A percentile compares a stretch with the other conserved stretches of the same genome.
phyloP scores from a whole-genome alignment of 1,140 invertebrate genomes.

The Drosophila rufa region DNA sequence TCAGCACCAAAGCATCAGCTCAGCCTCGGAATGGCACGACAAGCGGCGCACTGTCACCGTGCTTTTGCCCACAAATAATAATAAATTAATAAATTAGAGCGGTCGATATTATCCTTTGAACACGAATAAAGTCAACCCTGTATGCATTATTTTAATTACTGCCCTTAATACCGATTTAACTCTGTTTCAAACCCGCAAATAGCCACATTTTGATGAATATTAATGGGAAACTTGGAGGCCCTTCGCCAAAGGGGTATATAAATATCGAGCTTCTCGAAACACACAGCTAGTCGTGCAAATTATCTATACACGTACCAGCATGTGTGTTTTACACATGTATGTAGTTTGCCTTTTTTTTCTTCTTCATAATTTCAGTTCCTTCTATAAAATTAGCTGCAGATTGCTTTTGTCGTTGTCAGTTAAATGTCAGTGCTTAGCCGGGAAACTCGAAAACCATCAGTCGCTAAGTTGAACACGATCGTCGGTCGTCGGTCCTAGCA shows the following conservation, averaged over 20 bases:
- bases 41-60: neutral
- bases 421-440: constrained; percentile 56
- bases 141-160: neutral
- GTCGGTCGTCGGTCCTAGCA: neutral
- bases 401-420: constrained; percentile 67
- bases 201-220: too few relatives aligned
- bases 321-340: constrained; percentile 33
- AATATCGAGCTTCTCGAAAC: constrained; percentile 40
- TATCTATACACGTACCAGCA: constrained; percentile 49
- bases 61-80: neutral
- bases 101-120: neutral
- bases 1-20: constrained; percentile 46
- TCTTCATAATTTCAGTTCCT: constrained; percentile 53
- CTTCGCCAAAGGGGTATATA: constrained; percentile 36
- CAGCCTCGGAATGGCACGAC: constrained; percentile 7
- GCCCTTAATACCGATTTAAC: neutral
- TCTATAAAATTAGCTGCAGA: constrained; percentile 46
- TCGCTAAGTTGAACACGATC: constrained; percentile 19
- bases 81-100: neutral
- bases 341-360: constrained; percentile 28
- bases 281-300: constrained; percentile 49
- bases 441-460: constrained; percentile 51
- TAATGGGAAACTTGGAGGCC: neutral
- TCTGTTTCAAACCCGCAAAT: neutral
- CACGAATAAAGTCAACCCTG: neutral